A percentile compares a stretch with the other conserved stretches of the same genome.
These are phyloP conservation scores for Lytechinus pictus DNA, from an alignment of 35 echinoderm and acorn worm genomes.

Conservation along the genomic window DNA sequence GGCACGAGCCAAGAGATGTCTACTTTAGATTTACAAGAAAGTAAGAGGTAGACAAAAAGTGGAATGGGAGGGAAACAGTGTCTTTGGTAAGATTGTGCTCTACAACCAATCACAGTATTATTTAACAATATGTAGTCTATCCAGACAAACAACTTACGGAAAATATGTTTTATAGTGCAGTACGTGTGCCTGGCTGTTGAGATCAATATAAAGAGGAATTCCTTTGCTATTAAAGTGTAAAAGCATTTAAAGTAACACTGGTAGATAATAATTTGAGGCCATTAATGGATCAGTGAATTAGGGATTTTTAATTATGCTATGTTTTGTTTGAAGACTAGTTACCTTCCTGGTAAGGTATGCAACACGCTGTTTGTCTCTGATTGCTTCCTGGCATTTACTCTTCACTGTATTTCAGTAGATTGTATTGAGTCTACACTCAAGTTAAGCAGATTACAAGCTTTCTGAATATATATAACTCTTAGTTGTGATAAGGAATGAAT, in stretches of 20 bases:
- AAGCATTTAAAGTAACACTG: background rate
- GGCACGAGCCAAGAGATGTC: background rate
- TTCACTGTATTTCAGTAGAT: background rate
- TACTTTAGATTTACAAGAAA: background rate
- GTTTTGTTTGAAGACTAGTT: background rate
- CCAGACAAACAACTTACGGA: background rate
- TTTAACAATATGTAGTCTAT: background rate
- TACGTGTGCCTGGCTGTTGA: background rate
- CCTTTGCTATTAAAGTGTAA: background rate
- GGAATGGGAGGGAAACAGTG: background rate
- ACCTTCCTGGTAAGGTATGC: background rate
- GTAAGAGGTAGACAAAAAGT: background rate
- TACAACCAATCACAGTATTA: background rate
- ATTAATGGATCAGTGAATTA: background rate
- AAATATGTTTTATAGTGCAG: background rate
- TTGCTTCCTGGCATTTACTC: background rate
- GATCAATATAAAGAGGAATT: background rate
- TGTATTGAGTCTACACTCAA: too few species aligned
- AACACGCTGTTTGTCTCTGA: background rate
- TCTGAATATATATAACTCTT: too few species aligned
- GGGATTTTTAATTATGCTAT: background rate
- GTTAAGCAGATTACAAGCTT: too few species aligned
- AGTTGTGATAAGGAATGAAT: too few species aligned
- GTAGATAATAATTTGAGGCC: background rate
- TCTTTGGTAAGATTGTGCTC: background rate